A percentile compares a stretch with the other conserved stretches of the same genome.
Evolutionary conservation across 2,113 vertebrate species (phyloP).

Genomic region (Anolis sagrei): DNA sequence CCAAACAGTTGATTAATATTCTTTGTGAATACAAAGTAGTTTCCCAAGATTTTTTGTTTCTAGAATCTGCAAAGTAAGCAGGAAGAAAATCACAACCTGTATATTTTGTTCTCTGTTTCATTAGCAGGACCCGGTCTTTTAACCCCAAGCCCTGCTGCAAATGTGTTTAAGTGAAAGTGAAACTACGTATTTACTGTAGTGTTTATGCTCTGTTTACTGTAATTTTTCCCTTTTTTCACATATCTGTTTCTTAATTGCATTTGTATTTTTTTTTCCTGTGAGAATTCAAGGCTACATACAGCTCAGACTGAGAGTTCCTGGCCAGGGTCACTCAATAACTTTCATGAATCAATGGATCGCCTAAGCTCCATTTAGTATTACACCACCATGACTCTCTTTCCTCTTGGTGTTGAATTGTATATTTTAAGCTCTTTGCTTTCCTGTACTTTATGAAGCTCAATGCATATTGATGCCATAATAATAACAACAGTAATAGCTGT

Average conservation of each 20-base stretch:
- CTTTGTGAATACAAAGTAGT: constrained; percentile 71
- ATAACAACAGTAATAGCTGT: neutral
- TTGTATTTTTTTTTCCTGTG: too few relatives aligned
- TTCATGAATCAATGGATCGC: neutral
- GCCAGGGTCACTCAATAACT: neutral
- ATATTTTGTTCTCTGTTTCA: constrained; percentile 29
- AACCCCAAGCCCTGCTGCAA: too few relatives aligned
- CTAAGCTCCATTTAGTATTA: neutral
- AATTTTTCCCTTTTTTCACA: too few relatives aligned
- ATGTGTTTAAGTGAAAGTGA: too few relatives aligned
- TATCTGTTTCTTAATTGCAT: too few relatives aligned
- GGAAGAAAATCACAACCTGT: constrained; percentile 45
- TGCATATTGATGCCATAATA: neutral
- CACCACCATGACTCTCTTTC: neutral
- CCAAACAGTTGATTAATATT: constrained; percentile 69
- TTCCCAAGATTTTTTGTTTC: constrained; percentile 52
- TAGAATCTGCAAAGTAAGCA: constrained; percentile 51
- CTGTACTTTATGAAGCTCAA: neutral
- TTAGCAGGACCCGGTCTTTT: neutral
- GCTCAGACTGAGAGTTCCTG: neutral
- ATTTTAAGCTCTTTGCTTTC: neutral
- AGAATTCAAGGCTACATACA: too few relatives aligned
- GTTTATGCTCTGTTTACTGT: too few relatives aligned
- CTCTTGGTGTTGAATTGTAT: neutral
- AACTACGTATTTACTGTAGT: too few relatives aligned